Evolutionary conservation across 2,113 vertebrate genomes (phyloP), one percentile per base, ranked within the genome.

Genomic region (human (Homo sapiens)): DNA sequence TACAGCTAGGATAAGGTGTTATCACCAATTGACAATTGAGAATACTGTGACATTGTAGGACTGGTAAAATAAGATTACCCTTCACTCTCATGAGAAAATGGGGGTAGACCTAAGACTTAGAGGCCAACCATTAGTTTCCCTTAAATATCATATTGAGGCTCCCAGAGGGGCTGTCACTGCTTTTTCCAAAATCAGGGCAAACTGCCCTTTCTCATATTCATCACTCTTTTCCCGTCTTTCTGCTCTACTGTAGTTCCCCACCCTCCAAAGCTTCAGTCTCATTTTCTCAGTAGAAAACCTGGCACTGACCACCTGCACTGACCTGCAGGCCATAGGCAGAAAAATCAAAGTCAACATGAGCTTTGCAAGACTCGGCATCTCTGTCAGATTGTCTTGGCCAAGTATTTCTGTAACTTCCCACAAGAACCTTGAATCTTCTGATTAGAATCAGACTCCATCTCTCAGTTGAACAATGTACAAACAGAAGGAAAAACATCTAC

Each of bases 251-350:
- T 48, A 18, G 48, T 50, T 91, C 81, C 66, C 50, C 14, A 43
- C 11, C 35, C 40, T 75, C 40, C 40, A 38, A 92, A 76, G 38
- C 48, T 90, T 40, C n/a, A 45, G 61, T 43, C 43, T 75, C 76
- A 66, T 70, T 30, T 76, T 97, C 86, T 97, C 91, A 89, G 59
- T 23, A 93, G 85, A 59, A 86, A 94, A 81, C 93, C 82, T 35
- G 76, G 40, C n/a, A 61, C 48, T 76, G 48, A 10, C 30, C 22
- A 79, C 18, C 66, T 94, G 32, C 79, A 48, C 61, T 38, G 80
- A 64, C 61, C 27, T 64, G 45, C 72, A 92, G 73, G 68, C 17
- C 79, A 32, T 8, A n/a, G 17, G 32, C 52, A 81, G 72, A 80
- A 96, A 89, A 78, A 38, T 22, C 68, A 27, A 59, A 80, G 25